phyloP scores from a whole-genome alignment of 1,140 invertebrate species.

The Telenomus remus region DNA sequence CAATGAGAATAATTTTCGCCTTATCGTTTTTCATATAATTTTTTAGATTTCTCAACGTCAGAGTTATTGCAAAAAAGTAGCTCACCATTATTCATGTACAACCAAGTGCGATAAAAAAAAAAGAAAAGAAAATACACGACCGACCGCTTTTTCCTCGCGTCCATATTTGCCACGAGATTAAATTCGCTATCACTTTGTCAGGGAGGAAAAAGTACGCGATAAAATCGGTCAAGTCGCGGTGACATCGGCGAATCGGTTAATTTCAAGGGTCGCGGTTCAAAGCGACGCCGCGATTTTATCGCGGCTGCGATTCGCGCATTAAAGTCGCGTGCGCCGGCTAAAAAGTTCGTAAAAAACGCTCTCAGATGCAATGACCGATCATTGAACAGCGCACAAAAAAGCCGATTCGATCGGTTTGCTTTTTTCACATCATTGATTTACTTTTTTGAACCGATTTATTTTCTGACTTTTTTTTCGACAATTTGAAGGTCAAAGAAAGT shows the following conservation, averaged over 20 bases:
- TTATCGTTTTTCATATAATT: background rate
- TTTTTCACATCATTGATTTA: constrained; percentile 17
- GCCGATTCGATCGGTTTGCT: constrained; percentile 24
- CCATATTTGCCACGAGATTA: too few species aligned
- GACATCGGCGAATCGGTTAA: constrained; percentile 19
- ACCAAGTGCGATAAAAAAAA: too few species aligned
- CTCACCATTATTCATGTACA: too few species aligned
- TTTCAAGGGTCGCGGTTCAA: constrained; percentile 23
- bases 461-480: too few species aligned
- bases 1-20: background rate
- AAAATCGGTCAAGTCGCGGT: constrained; percentile 1
- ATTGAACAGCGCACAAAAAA: constrained; percentile 25
- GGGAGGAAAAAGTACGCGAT: constrained; percentile 1
- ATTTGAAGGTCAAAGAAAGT: too few species aligned
- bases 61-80: too few species aligned
- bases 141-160: too few species aligned
- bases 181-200: too few species aligned
- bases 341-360: constrained; percentile 39
- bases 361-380: constrained; percentile 36
- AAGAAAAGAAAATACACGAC: too few species aligned
- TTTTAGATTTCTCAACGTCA: too few species aligned
- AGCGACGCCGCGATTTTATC: constrained; percentile 32
- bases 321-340: constrained; percentile 32
- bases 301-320: constrained; percentile 25
- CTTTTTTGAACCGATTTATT: background rate